A percentile compares a stretch with the other conserved stretches of the same genome.
Evolutionary conservation across 2,797 vertebrate genomes (phyloP).

Genomic region (Ceryle rudis): DNA sequence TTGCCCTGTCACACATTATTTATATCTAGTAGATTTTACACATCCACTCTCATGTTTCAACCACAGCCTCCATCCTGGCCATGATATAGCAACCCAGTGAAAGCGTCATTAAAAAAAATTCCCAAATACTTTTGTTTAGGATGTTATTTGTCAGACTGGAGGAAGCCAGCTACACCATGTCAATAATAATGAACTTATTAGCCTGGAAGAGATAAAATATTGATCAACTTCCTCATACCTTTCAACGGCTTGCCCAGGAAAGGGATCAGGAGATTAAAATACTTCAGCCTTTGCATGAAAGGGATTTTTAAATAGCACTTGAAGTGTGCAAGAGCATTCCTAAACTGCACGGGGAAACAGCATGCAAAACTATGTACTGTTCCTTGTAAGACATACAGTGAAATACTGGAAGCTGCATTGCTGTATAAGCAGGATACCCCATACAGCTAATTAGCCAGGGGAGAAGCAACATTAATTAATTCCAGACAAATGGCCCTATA

Average conservation of each 20-base stretch:
- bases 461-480: not conserved
- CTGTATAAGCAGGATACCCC: not conserved
- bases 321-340: not conserved
- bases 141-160: not conserved
- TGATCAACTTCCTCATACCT: not conserved
- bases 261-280: not conserved
- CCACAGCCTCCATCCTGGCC: not conserved
- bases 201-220: not conserved
- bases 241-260: not conserved
- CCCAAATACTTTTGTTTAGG: not conserved
- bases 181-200: not conserved
- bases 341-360: not conserved
- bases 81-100: not conserved
- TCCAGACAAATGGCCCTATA: not conserved
- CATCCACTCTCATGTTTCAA: not conserved
- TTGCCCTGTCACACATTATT: not conserved
- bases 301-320: not conserved
- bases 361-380: fast-evolving
- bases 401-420: fast-evolving
- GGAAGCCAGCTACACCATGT: not conserved
- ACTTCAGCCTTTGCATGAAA: not conserved
- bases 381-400: fast-evolving
- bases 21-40: not conserved
- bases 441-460: not conserved
- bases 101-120: not conserved